phyloP scores from a whole-genome alignment of 2,888 invertebrate genomes.

The Platycheirus rosarum region DNA sequence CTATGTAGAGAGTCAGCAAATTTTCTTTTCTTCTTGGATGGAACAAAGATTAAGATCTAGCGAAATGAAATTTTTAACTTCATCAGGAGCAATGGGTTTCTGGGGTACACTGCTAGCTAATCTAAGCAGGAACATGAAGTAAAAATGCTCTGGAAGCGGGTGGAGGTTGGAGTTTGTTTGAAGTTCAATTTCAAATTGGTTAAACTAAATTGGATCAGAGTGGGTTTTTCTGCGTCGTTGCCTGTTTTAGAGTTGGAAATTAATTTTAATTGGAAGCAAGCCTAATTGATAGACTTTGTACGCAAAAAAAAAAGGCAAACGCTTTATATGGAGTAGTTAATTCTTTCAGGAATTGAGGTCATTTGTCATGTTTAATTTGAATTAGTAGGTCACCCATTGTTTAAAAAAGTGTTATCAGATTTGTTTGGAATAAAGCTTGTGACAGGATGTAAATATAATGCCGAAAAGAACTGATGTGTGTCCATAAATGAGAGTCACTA shows the following conservation, averaged over 20 bases:
- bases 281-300: neutral
- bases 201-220: conserved; percentile 37
- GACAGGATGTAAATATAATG: too few species aligned
- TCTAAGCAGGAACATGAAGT: neutral
- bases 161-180: conserved; percentile 16
- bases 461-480: too few species aligned
- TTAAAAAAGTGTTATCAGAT: too few species aligned
- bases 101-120: conserved; percentile 30
- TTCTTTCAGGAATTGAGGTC: conserved; percentile 28
- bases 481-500: too few species aligned
- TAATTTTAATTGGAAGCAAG: conserved; percentile 61
- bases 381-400: conserved; percentile 42
- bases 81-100: conserved; percentile 69
- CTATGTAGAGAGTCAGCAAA: conserved; percentile 1
- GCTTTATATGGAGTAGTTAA: conserved; percentile 5
- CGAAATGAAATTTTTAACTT: conserved; percentile 31
- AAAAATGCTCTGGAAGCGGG: neutral
- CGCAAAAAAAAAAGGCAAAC: neutral
- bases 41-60: conserved; percentile 57
- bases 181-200: conserved; percentile 64
- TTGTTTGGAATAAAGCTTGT: too few species aligned
- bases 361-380: conserved; percentile 43
- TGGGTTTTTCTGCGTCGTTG: neutral
- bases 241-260: conserved; percentile 26
- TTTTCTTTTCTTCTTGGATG: conserved; percentile 22